Base-by-base conservation (phyloP, 2,888 invertebrate species). In the Latrodectus elegans region DNA sequence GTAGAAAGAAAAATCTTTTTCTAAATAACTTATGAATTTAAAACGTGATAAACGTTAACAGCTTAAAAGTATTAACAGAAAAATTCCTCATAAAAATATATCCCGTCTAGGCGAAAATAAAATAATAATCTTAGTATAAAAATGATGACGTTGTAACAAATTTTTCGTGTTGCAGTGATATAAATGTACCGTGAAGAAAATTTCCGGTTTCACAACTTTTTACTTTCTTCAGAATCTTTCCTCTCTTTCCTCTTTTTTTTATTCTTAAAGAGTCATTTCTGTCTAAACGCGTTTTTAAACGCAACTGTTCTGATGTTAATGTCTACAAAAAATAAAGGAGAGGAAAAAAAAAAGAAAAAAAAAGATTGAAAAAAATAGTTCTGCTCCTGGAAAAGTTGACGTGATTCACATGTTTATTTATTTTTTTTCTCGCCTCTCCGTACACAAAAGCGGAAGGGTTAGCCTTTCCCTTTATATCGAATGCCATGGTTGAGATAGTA, bases 201-300 rank as follows among this genome's bases (percentile, higher is more conserved):
- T 82, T 82, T 82, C 82, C 74, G 82, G 82, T 75, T 80, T 80
- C 70, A 26, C 65, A n/a, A 65, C 78, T 70, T 70, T 70, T 60
- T 38, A 38, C 73, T 67, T 80, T 60, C 38, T 49, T 38, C 49
- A 65, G 53, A 68, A 68, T 75, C 68, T 82, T 70, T 68, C 60
- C 22, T 52, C n/a, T 38, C 38, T 22, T 22, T 22, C 22, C 22
- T 22, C 38, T 6, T 38, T 38, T 38, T 38, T 38, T 38, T 38
- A 38, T 38, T 38, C 38, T 38, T 38, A 38, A 38, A 9, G 60
- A 82, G 70, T 82, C 75, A 60, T 82, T 82, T 82, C 75, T 68
- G 75, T 75, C 82, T 75, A 82, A 82, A 82, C 82, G 82, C 75
- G 82, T 82, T 82, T 82, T 82, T 82, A 82, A 82, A 82, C 82